Base-by-base conservation (phyloP, 2,113 vertebrate genomes). In the Sapajus apella region DNA sequence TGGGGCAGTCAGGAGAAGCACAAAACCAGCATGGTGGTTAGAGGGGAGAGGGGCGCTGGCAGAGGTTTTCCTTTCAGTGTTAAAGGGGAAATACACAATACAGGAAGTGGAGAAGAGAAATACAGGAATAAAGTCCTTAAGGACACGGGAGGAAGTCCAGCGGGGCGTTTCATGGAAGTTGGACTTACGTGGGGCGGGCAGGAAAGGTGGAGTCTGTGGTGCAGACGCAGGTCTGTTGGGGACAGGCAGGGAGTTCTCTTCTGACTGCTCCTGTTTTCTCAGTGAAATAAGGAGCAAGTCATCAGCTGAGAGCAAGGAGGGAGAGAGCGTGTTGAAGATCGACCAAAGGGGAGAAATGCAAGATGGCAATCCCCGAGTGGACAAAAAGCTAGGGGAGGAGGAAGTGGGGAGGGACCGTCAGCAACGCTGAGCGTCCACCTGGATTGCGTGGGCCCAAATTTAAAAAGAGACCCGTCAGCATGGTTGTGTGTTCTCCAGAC, bases 391-490 rank as follows among this genome's bases (percentile, higher is more conserved):
- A 43, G 13, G 8, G 16, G 50, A 30, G 20, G 17, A 88, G 70
- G 50, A 27, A 55, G 47, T 1, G n/a, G 25, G 30, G n/a, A 4
- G 25, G n/a, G 68, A 32, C 14, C 0, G 23, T 40, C 1, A 0
- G 68, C 50, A 2, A 5, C 21, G 27, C 50, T 5, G 17, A 70
- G 16, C n/a, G 70, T 40, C 25, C 85, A 13, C 23, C n/a, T 18
- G 8, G 23, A 64, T 45, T 27, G 25, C 27, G 61, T n/a, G 20
- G 20, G 6, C 17, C 21, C 3, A 10, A 9, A 40, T 40, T 37
- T 64, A 4, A 47, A 66, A 66, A 64, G 35, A 64, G 43, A 40
- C 43, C 45, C 7, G 1, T 43, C 0, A 1, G 5, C 45, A 20
- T 7, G 27, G 56, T 1, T 32, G 70, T 45, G 13, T 37, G 37